Evolutionary conservation across 2,113 vertebrate species (phyloP).

Genomic region (Sturnus vulgaris): DNA sequence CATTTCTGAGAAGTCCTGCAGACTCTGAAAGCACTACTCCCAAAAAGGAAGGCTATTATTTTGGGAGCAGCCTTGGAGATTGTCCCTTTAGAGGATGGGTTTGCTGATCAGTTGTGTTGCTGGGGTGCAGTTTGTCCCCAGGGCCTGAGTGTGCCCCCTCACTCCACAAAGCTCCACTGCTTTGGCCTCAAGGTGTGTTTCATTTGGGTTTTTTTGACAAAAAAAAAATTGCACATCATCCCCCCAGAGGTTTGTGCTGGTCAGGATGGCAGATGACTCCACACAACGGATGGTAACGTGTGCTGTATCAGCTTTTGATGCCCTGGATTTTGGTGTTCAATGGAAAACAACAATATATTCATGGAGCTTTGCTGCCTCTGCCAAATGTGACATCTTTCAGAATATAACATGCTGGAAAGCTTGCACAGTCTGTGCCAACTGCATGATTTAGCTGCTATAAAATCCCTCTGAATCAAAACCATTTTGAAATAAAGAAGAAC

Average conservation of each 20-base stretch:
- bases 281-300: neutral
- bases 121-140: neutral
- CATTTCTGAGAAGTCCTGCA: neutral
- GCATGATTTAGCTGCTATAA: conserved; percentile 77
- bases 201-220: neutral
- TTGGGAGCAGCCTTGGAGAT: neutral
- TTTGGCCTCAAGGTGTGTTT: neutral
- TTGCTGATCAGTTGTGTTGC: neutral
- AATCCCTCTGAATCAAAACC: conserved; percentile 77
- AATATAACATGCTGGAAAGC: conserved; percentile 73
- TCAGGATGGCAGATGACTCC: neutral
- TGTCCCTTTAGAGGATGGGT: neutral
- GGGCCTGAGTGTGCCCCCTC: neutral
- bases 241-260: neutral
- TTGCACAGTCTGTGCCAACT: conserved; percentile 70
- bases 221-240: neutral
- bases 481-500: conserved; percentile 76
- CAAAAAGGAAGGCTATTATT: neutral
- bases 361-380: conserved; percentile 73
- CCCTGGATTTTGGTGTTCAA: conserved; percentile 53
- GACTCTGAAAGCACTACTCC: neutral
- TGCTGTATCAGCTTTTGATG: conserved; percentile 19
- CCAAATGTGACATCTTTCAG: conserved; percentile 78
- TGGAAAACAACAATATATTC: conserved; percentile 63
- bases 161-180: neutral